Conservation (phyloP, 2,888 invertebrate genomes). For the Tortrix viridana region DNA sequence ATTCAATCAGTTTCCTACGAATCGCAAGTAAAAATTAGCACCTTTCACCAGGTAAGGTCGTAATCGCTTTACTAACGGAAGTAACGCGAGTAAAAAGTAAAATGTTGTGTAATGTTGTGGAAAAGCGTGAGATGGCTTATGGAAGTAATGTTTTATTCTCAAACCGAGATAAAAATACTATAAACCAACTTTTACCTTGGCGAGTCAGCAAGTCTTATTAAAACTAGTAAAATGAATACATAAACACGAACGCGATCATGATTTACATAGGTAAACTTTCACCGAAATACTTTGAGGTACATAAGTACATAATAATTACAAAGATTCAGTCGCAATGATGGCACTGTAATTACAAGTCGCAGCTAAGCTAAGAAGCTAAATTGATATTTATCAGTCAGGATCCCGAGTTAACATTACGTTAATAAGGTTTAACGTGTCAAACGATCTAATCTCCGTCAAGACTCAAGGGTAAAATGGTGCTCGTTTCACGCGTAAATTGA, state of each 20-base stretch:
- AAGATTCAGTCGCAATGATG: conserved; percentile 20
- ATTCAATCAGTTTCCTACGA: no score
- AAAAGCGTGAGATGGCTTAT: conserved; percentile 1
- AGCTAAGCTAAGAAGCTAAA: conserved; percentile 31
- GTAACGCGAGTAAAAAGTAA: conserved; percentile 11
- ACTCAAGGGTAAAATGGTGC: conserved; percentile 62
- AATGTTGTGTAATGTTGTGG: conserved; percentile 24
- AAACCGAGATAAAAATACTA: background rate
- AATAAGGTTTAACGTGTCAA: conserved; percentile 66
- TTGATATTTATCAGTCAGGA: conserved; percentile 39
- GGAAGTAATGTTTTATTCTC: background rate
- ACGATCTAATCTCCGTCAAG: conserved; percentile 67
- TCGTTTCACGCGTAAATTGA: conserved; percentile 63
- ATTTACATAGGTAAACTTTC: no score
- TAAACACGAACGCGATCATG: no score
- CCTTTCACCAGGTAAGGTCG: conserved; percentile 8
- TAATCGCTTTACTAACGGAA: background rate
- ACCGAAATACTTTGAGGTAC: no score
- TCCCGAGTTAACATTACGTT: conserved; percentile 53
- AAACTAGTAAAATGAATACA: no score
- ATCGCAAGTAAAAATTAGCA: background rate
- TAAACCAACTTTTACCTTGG: background rate
- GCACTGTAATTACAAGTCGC: conserved; percentile 21
- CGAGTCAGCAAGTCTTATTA: no score
- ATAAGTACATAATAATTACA: no score